Evolutionary conservation across 2,888 invertebrate species (phyloP).

Genomic region (Ceriagrion tenellum): DNA sequence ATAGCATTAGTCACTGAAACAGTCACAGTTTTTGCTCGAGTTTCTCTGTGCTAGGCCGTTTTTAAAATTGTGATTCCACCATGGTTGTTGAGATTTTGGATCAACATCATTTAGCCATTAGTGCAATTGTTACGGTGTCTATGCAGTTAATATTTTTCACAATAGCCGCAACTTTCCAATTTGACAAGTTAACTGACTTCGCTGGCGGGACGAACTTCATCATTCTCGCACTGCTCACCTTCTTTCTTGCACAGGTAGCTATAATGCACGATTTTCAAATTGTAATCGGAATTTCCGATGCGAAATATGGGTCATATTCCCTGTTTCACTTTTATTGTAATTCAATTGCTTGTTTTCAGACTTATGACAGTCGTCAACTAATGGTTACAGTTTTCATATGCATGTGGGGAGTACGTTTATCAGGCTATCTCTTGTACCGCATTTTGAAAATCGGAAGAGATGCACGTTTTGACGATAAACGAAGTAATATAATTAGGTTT

Average conservation of each 20-base stretch:
- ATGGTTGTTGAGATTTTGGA: constrained; percentile 89
- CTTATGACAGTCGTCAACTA: constrained; percentile 92
- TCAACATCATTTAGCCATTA: constrained; percentile 91
- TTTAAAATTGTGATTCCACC: constrained; percentile 37
- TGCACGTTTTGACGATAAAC: constrained; percentile 93
- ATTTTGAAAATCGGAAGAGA: constrained; percentile 95
- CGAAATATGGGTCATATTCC: too few species aligned
- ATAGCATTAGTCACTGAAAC: not conserved
- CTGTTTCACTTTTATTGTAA: not conserved
- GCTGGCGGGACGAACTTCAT: constrained; percentile 96
- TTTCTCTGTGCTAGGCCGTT: not conserved
- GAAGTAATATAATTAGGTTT: constrained; percentile 91
- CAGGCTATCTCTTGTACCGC: constrained; percentile 93
- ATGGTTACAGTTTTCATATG: constrained; percentile 94
- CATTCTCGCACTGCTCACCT: constrained; percentile 91
- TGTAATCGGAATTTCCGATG: not conserved
- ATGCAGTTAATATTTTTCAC: constrained; percentile 94
- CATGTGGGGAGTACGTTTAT: constrained; percentile 92
- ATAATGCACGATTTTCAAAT: not conserved
- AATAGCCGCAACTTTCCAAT: constrained; percentile 90
- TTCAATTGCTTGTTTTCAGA: constrained; percentile 78
- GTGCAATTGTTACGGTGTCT: constrained; percentile 90
- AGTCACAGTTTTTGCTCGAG: not conserved
- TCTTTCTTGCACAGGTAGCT: constrained; percentile 88
- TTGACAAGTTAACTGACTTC: constrained; percentile 95